Conservation (phyloP, 1,140 invertebrate species). For the Ips typographus region DNA sequence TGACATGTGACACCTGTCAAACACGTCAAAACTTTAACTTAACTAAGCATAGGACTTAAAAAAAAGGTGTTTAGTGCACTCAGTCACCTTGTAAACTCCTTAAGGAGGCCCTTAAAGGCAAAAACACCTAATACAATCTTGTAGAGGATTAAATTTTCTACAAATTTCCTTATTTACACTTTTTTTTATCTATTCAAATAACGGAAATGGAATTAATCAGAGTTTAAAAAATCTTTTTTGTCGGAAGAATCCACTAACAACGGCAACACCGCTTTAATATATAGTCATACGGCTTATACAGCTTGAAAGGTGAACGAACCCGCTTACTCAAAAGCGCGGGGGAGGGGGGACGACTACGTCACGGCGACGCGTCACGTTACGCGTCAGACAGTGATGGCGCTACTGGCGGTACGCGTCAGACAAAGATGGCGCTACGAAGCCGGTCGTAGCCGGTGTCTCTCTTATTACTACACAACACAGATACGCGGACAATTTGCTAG, state of each 20-base stretch:
- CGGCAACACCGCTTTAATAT: conserved; percentile 28
- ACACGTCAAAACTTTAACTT: too few relatives aligned
- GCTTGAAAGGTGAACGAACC: conserved; percentile 42
- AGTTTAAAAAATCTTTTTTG: too few relatives aligned
- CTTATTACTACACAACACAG: conserved; percentile 45
- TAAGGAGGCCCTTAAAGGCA: too few relatives aligned
- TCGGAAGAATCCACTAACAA: not conserved
- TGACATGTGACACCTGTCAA: too few relatives aligned
- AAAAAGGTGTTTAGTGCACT: too few relatives aligned
- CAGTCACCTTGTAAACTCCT: too few relatives aligned
- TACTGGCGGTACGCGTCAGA: conserved; percentile 21
- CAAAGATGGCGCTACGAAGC: conserved; percentile 33
- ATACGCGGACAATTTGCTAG: conserved; percentile 50
- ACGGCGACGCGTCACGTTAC: conserved; percentile 18
- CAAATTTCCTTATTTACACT: too few relatives aligned
- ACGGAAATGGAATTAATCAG: too few relatives aligned
- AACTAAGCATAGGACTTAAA: too few relatives aligned
- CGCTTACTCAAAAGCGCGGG: conserved; percentile 12
- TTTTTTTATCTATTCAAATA: too few relatives aligned
- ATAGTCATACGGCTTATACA: conserved; percentile 43
- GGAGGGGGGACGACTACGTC: conserved; percentile 48
- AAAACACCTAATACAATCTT: too few relatives aligned
- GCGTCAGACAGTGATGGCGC: not conserved
- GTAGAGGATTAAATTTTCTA: too few relatives aligned
- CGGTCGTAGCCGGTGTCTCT: conserved; percentile 38